Evolutionary conservation across 2,113 vertebrate genomes (phyloP), one percentile per base, ranked within the genome.

Genomic region (Stercorarius parasiticus): DNA sequence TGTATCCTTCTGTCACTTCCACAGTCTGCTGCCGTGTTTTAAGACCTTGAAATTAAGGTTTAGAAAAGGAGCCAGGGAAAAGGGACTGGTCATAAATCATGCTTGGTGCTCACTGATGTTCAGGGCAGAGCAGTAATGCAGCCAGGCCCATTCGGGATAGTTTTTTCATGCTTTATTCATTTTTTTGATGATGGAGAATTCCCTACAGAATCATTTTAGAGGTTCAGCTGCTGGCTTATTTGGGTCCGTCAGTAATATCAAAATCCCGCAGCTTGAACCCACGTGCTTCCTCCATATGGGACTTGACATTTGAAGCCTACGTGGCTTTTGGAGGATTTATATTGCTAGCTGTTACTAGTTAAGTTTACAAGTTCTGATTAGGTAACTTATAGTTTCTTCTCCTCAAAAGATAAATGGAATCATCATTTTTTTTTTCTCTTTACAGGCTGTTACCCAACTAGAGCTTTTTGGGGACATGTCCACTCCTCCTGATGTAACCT

Each of bases 401-500:
- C 53, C 67, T 94, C 77, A 36, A 52, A 86, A 94, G 72, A 93
- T 86, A 94, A 95, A 90, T 36, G 59, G 43, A 65, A 3, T 65
- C 43, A 10, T 27, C 12, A 32, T 26, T 3, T 36, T 84, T 52
- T 95, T 90, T 88, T 42, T 96, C 70, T 97, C 89, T 96, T 98
- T 92, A 80, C 98, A 99, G 99, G 99, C 99, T 98, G 99, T 99
- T 98, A 99, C 99, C 98, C 99, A 99, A 96, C 98, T 99, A 98
- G 99, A 99, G 98, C 98, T 99, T 98, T 99, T 99, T 96, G 99
- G 99, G 98, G 99, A 99, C 98, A 99, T 99, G 99, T 99, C 99
- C 70, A 99, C 99, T 86, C 99, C 99, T 92, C 99, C 99, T 95
- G 99, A 99, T 98, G 98, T 99, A 98, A 99, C 99, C 92, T 99